Evolutionary conservation across 64 coral and sea anemone genomes (phyloP).

Genomic region (Platygyra sinensis): DNA sequence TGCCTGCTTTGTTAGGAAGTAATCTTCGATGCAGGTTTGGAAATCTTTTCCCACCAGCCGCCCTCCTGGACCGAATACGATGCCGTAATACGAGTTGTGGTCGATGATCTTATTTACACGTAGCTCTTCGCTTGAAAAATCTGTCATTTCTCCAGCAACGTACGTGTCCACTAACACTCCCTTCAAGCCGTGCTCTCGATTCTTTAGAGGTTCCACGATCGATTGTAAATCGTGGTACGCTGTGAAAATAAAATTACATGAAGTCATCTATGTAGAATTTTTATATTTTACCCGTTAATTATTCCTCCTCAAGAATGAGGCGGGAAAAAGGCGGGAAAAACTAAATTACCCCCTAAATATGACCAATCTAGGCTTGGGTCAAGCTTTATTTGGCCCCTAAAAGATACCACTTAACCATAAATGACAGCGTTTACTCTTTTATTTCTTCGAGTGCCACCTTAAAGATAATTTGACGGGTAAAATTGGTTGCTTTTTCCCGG

Average conservation of each 20-base stretch:
- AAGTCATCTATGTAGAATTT: no score
- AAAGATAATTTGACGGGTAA: no score
- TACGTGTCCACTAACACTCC: slow-evolving; percentile 88
- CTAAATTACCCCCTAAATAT: no score
- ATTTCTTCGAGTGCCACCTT: no score
- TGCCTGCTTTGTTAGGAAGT: slow-evolving; percentile 63
- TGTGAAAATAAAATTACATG: neutral
- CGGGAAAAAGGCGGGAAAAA: no score
- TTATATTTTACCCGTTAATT: no score
- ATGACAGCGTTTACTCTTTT: no score
- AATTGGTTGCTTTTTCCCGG: no score
- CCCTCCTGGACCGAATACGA: slow-evolving; percentile 76
- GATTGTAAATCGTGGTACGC: neutral
- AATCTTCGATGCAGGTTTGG: slow-evolving; percentile 77
- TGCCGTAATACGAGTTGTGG: slow-evolving; percentile 84
- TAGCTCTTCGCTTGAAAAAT: slow-evolving; percentile 42
- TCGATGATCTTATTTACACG: slow-evolving; percentile 91
- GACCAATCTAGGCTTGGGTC: no score
- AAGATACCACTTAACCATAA: no score
- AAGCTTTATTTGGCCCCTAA: no score
- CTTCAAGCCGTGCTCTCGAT: slow-evolving; percentile 60
- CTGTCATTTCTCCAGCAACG: slow-evolving; percentile 73
- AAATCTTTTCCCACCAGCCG: slow-evolving; percentile 47
- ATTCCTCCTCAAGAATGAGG: no score
- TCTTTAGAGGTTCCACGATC: slow-evolving; percentile 50